Conservation (phyloP, 2,888 invertebrate genomes). For the Mythimna impura region DNA sequence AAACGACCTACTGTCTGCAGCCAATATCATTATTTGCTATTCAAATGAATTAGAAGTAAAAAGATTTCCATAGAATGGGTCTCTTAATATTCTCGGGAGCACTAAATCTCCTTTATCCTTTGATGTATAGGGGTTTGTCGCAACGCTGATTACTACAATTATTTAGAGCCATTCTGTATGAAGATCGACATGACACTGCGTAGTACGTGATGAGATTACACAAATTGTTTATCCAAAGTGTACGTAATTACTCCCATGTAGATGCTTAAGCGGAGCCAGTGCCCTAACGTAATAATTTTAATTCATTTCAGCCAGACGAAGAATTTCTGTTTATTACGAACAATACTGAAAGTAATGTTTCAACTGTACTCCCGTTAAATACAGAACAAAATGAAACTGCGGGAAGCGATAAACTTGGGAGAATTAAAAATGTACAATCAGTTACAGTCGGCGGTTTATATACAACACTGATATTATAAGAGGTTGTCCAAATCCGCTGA, state of each 20-base stretch:
- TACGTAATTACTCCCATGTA: conserved; percentile 34
- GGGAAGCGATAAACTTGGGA: conserved; percentile 57
- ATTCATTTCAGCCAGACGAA: conserved; percentile 40
- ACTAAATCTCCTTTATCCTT: conserved; percentile 68
- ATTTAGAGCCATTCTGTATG: conserved; percentile 57
- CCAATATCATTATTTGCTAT: conserved; percentile 57
- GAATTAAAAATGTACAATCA: conserved; percentile 54
- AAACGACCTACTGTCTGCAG: conserved; percentile 36
- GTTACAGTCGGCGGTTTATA: conserved; percentile 41
- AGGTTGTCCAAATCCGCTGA: conserved; percentile 62
- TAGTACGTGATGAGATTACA: conserved; percentile 49
- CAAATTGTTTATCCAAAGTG: conserved; percentile 52
- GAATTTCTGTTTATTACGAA: conserved; percentile 45
- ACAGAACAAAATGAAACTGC: conserved; percentile 54
- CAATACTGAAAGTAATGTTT: conserved; percentile 49
- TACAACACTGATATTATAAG: conserved; percentile 54
- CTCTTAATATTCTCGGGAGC: conserved; percentile 56
- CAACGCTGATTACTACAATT: conserved; percentile 64
- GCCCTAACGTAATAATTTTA: conserved; percentile 43
- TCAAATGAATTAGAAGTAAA: conserved; percentile 62
- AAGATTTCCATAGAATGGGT: conserved; percentile 51
- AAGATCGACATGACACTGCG: conserved; percentile 38
- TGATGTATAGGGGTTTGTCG: conserved; percentile 65
- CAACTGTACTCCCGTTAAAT: conserved; percentile 40
- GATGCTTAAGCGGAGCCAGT: conserved; percentile 29